Percentiles rank a stretch among this genome's conserved stretches.
phyloP scores from a whole-genome alignment of 2,797 vertebrate genomes.

The Gephyroberyx darwinii region DNA sequence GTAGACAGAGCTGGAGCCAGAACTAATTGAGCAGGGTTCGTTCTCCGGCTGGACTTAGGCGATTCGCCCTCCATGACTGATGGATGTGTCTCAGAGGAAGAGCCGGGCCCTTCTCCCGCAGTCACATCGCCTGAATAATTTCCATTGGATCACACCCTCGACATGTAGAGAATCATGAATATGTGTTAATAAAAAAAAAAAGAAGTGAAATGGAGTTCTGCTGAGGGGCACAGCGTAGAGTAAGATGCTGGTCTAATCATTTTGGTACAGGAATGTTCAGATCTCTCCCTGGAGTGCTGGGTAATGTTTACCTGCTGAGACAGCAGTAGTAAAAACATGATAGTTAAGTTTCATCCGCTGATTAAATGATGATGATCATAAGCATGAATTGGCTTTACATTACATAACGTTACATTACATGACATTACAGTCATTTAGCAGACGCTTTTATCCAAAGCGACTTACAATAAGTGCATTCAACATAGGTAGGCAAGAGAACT shows the following conservation, averaged over 20 bases:
- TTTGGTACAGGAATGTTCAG: background rate
- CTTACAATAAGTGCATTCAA: too few species aligned
- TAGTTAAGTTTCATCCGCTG: slow-evolving; percentile 11
- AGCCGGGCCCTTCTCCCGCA: slow-evolving; percentile 11
- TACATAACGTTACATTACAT: too few species aligned
- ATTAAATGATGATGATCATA: slow-evolving; percentile 5
- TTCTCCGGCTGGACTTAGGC: slow-evolving; percentile 41
- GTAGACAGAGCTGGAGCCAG: slow-evolving; percentile 45
- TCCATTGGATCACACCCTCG: slow-evolving; percentile 4
- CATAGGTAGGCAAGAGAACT: too few species aligned
- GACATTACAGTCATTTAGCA: too few species aligned
- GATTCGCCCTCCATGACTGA: slow-evolving; percentile 43
- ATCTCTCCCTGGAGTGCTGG: background rate
- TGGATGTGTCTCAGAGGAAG: slow-evolving; percentile 46
- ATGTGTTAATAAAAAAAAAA: background rate
- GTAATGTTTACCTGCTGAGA: slow-evolving; percentile 17
- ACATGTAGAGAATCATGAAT: background rate
- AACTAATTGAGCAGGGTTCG: slow-evolving; percentile 48
- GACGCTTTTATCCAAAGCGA: too few species aligned
- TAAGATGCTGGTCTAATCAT: slow-evolving; percentile 10
- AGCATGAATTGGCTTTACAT: too few species aligned
- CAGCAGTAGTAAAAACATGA: background rate
- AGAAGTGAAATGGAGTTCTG: background rate
- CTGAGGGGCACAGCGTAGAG: background rate
- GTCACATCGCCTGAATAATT: slow-evolving; percentile 19